Percentiles rank a stretch among this genome's conserved stretches.
Evolutionary conservation across 37 sponge, comb jelly and placozoan genomes (phyloP).

Genomic region (Halisarca cf. caerulea): DNA sequence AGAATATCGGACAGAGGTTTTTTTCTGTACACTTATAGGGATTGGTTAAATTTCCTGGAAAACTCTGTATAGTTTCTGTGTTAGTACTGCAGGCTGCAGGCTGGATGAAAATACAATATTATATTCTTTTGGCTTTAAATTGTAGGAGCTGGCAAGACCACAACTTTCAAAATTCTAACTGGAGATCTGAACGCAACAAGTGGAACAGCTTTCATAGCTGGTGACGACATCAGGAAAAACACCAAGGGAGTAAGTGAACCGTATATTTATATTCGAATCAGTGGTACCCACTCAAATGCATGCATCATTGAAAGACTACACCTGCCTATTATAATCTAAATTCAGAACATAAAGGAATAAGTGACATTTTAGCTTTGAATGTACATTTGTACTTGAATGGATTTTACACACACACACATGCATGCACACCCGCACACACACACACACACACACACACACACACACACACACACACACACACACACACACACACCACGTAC

Average conservation of each 20-base stretch:
- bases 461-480: not conserved
- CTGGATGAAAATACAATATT: too few relatives aligned
- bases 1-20: too few relatives aligned
- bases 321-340: too few relatives aligned
- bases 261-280: not conserved
- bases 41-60: too few relatives aligned
- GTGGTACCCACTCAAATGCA: not conserved
- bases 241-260: not conserved
- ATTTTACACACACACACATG: not conserved
- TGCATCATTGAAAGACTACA: too few relatives aligned
- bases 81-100: too few relatives aligned
- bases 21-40: too few relatives aligned
- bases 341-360: too few relatives aligned
- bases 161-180: constrained; percentile 95
- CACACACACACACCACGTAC: not conserved
- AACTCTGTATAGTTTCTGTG: too few relatives aligned
- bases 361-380: not conserved
- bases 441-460: constrained; percentile 20
- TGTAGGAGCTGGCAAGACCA: constrained; percentile 89
- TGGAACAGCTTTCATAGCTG: constrained; percentile 87
- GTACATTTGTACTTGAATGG: not conserved
- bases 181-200: constrained; percentile 75
- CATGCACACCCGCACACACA: not conserved
- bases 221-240: constrained; percentile 77
- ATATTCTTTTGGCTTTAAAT: too few relatives aligned